Conservation (phyloP, 1,140 invertebrate genomes). For the Zaprionus africanus region DNA sequence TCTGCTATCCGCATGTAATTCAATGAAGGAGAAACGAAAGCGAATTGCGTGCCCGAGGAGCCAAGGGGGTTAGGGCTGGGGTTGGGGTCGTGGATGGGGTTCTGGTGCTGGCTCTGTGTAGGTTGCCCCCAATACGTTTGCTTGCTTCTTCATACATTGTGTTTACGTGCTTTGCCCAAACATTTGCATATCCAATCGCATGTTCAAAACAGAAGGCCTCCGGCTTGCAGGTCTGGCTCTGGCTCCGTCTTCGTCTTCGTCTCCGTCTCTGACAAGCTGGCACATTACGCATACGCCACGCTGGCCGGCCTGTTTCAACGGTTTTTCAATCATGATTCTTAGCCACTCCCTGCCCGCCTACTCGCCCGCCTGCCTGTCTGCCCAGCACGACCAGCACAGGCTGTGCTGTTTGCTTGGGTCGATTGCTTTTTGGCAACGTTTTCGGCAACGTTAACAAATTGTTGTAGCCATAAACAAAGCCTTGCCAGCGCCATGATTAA, state of each 20-base stretch:
- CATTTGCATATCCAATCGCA: constrained; percentile 54
- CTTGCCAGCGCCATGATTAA: constrained; percentile 35
- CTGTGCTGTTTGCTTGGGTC: constrained; percentile 38
- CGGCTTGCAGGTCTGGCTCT: background rate
- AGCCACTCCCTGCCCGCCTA: background rate
- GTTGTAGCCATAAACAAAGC: constrained; percentile 42
- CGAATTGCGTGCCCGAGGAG: constrained; percentile 3
- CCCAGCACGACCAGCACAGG: background rate
- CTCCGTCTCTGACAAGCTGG: constrained; percentile 1
- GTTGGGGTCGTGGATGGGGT: background rate
- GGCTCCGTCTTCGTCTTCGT: background rate
- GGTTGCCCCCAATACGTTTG: background rate
- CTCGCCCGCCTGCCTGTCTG: background rate
- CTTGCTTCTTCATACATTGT: constrained; percentile 13
- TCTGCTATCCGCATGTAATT: constrained; percentile 33
- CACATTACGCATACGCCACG: constrained; percentile 50
- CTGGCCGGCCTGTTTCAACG: constrained; percentile 13
- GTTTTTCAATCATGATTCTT: constrained; percentile 37
- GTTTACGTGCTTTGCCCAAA: constrained; percentile 35
- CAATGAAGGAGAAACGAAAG: constrained; percentile 36
- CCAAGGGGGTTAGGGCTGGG: background rate
- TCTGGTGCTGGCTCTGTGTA: background rate
- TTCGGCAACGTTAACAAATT: constrained; percentile 59
- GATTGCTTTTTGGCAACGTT: constrained; percentile 36
- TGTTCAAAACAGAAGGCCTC: constrained; percentile 25